Conservation (phyloP, 2,113 vertebrate genomes). For the Corvus cornix region DNA sequence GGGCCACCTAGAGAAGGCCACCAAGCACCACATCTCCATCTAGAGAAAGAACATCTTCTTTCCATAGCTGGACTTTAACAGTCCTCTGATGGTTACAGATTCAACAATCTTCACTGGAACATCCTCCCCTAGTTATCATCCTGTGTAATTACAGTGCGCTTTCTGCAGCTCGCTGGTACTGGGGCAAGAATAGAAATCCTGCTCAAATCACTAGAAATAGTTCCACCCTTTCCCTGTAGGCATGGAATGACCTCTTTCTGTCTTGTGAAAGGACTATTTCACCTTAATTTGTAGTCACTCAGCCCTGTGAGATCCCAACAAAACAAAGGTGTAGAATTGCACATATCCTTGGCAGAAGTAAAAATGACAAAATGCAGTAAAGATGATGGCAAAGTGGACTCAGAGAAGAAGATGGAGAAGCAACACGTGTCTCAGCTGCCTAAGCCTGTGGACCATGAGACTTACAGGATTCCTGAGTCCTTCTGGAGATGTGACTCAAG, state of each 20-base stretch:
- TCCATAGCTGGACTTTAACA: neutral
- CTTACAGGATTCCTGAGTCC: neutral
- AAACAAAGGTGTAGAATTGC: neutral
- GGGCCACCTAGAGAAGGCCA: neutral
- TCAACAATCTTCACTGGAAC: neutral
- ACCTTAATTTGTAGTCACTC: neutral
- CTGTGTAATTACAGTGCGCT: neutral
- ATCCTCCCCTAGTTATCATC: neutral
- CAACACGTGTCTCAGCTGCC: accelerated
- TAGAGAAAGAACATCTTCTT: neutral
- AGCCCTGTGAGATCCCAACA: neutral
- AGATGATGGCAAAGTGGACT: neutral
- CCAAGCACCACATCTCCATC: neutral
- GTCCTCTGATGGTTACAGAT: neutral
- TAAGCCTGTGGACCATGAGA: neutral
- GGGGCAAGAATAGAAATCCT: neutral
- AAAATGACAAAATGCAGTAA: neutral
- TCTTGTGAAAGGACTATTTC: neutral
- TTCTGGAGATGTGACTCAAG: neutral
- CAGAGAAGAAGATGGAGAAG: neutral
- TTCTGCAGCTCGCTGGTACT: neutral
- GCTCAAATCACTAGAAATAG: neutral
- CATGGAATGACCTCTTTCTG: neutral
- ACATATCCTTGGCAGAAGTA: neutral
- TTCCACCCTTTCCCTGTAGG: neutral